Conservation (phyloP, 2,888 invertebrate species). For the Eupithecia pulchellata region DNA sequence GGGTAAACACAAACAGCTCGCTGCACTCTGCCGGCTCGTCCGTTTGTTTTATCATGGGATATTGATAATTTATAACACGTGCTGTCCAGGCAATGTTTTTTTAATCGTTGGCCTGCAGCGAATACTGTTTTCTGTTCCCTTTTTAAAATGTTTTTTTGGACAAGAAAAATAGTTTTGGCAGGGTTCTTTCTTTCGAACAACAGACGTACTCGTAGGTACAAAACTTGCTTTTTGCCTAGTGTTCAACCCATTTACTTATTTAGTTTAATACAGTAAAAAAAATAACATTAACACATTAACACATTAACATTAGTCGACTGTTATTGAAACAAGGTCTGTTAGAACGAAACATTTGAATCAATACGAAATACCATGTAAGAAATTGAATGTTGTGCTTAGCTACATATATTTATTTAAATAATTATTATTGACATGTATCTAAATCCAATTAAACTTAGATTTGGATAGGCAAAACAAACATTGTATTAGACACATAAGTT, state of each 20-base stretch:
- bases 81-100: constrained; percentile 60
- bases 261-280: background rate
- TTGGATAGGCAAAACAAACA: too few relatives aligned
- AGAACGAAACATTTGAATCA: background rate
- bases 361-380: too few relatives aligned
- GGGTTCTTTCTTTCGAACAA: constrained; percentile 30
- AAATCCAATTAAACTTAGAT: too few relatives aligned
- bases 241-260: background rate
- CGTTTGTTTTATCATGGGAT: constrained; percentile 84
- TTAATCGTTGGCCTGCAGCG: constrained; percentile 61
- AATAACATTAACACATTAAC: background rate
- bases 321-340: background rate
- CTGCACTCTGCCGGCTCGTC: constrained; percentile 29
- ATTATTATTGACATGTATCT: too few relatives aligned
- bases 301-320: too few relatives aligned
- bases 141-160: constrained; percentile 53
- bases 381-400: too few relatives aligned
- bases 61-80: constrained; percentile 81
- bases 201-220: too few relatives aligned
- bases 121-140: constrained; percentile 42
- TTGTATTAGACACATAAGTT: too few relatives aligned
- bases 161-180: constrained; percentile 56
- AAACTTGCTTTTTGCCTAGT: background rate
- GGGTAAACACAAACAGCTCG: constrained; percentile 66
- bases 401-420: too few relatives aligned